Conservation (phyloP, 1,140 invertebrate genomes). For the Bombus fervidus region DNA sequence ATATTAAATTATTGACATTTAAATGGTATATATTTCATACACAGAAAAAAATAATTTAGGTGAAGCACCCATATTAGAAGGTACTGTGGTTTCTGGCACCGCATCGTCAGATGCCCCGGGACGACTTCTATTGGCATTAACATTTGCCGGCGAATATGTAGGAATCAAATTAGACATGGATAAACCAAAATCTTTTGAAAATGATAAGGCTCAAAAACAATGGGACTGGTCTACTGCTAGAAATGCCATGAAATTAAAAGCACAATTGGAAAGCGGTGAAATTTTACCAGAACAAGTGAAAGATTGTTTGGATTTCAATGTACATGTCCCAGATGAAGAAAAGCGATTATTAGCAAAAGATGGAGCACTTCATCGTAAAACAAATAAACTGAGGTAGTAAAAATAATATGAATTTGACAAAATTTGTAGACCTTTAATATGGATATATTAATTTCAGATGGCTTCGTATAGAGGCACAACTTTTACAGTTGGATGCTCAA, state of each 20-base stretch:
- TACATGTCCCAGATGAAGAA: constrained; percentile 81
- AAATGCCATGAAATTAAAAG: constrained; percentile 84
- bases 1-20: constrained; percentile 17
- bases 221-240: constrained; percentile 85
- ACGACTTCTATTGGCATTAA: constrained; percentile 82
- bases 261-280: constrained; percentile 85
- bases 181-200: constrained; percentile 81
- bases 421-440: constrained; percentile 17
- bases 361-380: constrained; percentile 68
- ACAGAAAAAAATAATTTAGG: constrained; percentile 71
- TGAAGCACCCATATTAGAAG: constrained; percentile 58
- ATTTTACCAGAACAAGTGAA: constrained; percentile 84
- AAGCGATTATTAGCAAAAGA: constrained; percentile 80
- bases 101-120: constrained; percentile 59
- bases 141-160: constrained; percentile 84
- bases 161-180: constrained; percentile 84
- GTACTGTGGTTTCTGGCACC: constrained; percentile 58
- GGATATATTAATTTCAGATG: constrained; percentile 80
- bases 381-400: constrained; percentile 74
- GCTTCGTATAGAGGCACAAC: constrained; percentile 87
- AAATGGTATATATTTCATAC: constrained; percentile 57
- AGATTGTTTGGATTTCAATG: constrained; percentile 84
- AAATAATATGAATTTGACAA: constrained; percentile 2
- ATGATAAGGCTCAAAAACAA: constrained; percentile 81
- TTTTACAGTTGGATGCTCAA: constrained; percentile 88